Conservation (phyloP, 2,797 vertebrate species). For the Leuciscus waleckii region DNA sequence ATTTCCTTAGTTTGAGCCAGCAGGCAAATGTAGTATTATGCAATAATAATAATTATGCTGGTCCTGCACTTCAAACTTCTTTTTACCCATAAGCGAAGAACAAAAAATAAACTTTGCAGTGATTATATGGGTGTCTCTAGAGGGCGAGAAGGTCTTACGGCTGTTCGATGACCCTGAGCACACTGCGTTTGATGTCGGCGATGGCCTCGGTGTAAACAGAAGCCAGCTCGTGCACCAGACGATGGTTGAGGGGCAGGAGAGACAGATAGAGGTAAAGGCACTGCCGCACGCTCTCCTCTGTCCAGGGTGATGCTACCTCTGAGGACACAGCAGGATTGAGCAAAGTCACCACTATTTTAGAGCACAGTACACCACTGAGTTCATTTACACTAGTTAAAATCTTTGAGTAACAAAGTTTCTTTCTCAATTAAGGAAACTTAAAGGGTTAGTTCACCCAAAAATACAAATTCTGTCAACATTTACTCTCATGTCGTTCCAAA, state of each 20-base stretch:
- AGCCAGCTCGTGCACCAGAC: conserved; percentile 92
- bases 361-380: background rate
- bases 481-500: background rate
- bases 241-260: conserved; percentile 92
- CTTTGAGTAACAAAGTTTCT: background rate
- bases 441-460: background rate
- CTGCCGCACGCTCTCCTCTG: conserved; percentile 93
- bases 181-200: conserved; percentile 94
- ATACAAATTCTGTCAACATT: background rate
- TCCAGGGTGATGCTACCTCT: conserved; percentile 97
- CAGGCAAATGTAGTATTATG: background rate
- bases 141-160: conserved; percentile 77
- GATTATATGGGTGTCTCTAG: background rate
- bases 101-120: background rate
- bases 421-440: background rate
- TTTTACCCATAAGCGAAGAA: background rate
- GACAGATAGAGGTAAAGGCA: conserved; percentile 95
- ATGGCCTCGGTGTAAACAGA: conserved; percentile 96
- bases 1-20: background rate
- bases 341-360: background rate
- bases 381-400: background rate
- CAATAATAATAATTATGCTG: too few species aligned
- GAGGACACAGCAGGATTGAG: conserved; percentile 24
- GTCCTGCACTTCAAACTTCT: background rate
- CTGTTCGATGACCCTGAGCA: conserved; percentile 92